Evolutionary conservation across 2,797 vertebrate genomes (phyloP).

Genomic region (Microctenopoma steveboyesi): DNA sequence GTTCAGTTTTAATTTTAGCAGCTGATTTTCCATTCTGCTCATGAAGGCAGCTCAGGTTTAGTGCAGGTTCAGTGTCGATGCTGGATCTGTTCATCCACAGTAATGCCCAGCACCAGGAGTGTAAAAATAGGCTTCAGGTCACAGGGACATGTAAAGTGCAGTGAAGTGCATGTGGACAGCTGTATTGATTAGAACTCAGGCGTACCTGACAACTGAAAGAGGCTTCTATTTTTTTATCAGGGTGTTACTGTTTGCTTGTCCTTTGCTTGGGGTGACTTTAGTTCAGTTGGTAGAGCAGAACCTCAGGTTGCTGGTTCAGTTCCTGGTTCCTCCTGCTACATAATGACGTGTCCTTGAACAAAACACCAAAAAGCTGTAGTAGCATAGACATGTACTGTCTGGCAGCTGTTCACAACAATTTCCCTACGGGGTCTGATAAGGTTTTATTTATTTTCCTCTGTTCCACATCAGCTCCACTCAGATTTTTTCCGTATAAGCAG

Average conservation of each 20-base stretch:
- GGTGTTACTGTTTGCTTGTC: neutral
- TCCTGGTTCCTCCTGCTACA: too few relatives aligned
- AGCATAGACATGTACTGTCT: too few relatives aligned
- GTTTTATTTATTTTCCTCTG: too few relatives aligned
- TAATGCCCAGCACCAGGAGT: neutral
- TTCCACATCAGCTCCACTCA: neutral
- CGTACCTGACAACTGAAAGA: neutral
- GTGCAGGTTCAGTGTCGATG: neutral
- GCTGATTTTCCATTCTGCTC: neutral
- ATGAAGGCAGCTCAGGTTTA: neutral
- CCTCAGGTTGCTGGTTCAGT: too few relatives aligned
- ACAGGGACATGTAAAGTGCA: neutral
- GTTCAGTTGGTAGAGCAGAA: too few relatives aligned
- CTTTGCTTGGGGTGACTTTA: too few relatives aligned
- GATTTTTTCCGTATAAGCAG: neutral
- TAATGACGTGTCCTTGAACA: too few relatives aligned
- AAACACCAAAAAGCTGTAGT: too few relatives aligned
- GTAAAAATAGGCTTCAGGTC: constrained; percentile 15
- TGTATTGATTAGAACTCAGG: neutral
- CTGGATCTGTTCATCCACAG: neutral
- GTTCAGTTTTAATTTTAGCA: neutral
- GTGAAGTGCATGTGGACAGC: neutral
- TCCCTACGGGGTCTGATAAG: too few relatives aligned
- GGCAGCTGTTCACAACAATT: too few relatives aligned
- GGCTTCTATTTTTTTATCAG: neutral